Percentiles rank a stretch among this genome's conserved stretches.
Conservation (phyloP, 1,140 invertebrate genomes). For the Maconellicoccus hirsutus region DNA sequence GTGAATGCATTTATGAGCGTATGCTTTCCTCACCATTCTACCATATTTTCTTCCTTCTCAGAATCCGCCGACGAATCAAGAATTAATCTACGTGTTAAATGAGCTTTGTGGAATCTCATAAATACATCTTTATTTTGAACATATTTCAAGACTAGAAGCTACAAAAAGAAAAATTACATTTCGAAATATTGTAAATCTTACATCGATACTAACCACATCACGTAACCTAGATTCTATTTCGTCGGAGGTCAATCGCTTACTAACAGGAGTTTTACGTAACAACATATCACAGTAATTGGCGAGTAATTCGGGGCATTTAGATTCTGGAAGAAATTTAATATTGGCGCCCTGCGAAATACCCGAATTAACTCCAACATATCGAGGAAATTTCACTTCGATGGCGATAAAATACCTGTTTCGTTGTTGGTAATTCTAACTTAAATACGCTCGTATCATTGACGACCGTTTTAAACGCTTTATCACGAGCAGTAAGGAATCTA, state of each 20-base stretch:
- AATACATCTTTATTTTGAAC: slow-evolving; percentile 99
- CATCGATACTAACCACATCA: slow-evolving; percentile 63
- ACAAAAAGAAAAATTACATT: slow-evolving; percentile 33
- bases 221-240: slow-evolving; percentile 88
- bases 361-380: neutral
- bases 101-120: slow-evolving; percentile 98
- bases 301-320: slow-evolving; percentile 94
- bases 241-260: slow-evolving; percentile 92
- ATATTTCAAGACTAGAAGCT: slow-evolving; percentile 93
- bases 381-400: neutral
- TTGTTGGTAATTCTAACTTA: slow-evolving; percentile 55
- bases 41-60: slow-evolving; percentile 99
- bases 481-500: slow-evolving; percentile 89
- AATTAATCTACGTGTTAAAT: slow-evolving; percentile 89
- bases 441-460: slow-evolving; percentile 98
- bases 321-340: slow-evolving; percentile 63
- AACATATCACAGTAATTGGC: slow-evolving; percentile 99
- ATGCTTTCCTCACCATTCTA: slow-evolving; percentile 87
- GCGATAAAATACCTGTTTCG: slow-evolving; percentile 41
- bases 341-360: slow-evolving; percentile 31
- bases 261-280: slow-evolving; percentile 87
- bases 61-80: slow-evolving; percentile 94
- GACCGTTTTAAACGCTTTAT: slow-evolving; percentile 96
- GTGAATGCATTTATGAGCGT: slow-evolving; percentile 28
- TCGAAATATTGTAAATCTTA: too few species aligned